Percentiles rank a stretch among this genome's conserved stretches.
phyloP scores from a whole-genome alignment of 1,140 invertebrate genomes.

The Pentalonia nigronervosa region DNA sequence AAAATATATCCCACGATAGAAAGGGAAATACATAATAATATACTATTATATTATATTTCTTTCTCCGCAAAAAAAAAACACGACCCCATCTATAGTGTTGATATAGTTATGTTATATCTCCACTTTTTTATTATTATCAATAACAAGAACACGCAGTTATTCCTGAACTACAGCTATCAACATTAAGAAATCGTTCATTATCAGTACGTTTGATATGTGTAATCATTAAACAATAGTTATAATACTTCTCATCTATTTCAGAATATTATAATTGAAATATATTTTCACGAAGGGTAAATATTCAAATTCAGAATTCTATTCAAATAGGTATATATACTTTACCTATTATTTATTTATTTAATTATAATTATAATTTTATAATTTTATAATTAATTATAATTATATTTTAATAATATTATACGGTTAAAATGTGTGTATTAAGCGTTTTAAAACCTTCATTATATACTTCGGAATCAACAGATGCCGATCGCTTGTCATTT shows the following conservation, averaged over 20 bases:
- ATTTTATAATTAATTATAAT: too few species aligned
- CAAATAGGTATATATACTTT: neutral
- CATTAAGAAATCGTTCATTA: neutral
- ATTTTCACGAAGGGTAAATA: neutral
- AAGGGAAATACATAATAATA: neutral
- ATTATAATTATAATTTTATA: too few species aligned
- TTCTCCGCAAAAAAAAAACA: neutral
- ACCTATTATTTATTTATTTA: neutral
- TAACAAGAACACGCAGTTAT: neutral
- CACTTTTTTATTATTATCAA: neutral
- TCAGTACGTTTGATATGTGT: neutral
- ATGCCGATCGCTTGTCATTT: neutral
- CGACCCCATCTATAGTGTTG: neutral
- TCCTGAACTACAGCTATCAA: neutral
- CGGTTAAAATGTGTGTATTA: neutral
- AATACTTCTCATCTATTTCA: neutral
- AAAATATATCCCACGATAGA: too few species aligned
- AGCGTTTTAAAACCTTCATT: neutral
- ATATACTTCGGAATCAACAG: neutral
- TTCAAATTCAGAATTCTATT: neutral
- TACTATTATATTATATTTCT: neutral
- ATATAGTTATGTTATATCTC: accelerated
- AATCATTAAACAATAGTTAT: neutral
- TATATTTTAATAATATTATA: neutral
- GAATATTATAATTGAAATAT: neutral